Conservation (phyloP, 2,888 invertebrate genomes). For the Mesoligia furuncula region DNA sequence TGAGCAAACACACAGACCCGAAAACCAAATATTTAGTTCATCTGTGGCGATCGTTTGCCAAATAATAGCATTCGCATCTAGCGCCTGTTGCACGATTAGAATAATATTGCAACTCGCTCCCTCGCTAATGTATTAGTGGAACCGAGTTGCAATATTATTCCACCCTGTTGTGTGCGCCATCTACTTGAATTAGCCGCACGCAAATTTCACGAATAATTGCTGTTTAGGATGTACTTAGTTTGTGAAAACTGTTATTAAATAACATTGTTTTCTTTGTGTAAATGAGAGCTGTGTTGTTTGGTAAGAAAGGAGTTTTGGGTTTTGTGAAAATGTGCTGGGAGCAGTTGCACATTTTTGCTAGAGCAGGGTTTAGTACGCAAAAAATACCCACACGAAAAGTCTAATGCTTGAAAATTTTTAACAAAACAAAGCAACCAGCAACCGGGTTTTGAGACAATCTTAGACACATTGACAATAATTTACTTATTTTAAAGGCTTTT, state of each 20-base stretch:
- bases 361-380: not conserved
- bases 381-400: not conserved
- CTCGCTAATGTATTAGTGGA: slow-evolving; percentile 45
- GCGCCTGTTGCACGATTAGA: slow-evolving; percentile 56
- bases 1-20: slow-evolving; percentile 25
- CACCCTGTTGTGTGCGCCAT: slow-evolving; percentile 25
- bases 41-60: slow-evolving; percentile 55
- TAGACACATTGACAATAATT: not conserved
- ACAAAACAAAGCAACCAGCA: not conserved
- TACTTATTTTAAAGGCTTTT: not conserved
- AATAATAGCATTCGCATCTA: slow-evolving; percentile 44
- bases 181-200: slow-evolving; percentile 42
- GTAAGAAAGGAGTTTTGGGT: not conserved
- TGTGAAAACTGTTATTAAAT: slow-evolving; percentile 40
- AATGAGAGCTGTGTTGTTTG: not conserved
- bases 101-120: slow-evolving; percentile 57
- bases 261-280: slow-evolving; percentile 18
- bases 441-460: not conserved
- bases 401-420: not conserved
- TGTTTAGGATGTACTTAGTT: slow-evolving; percentile 42
- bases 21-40: slow-evolving; percentile 54
- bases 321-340: slow-evolving; percentile 5
- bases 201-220: slow-evolving; percentile 28
- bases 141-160: slow-evolving; percentile 53
- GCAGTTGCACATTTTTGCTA: slow-evolving; percentile 4